A percentile compares a stretch with the other conserved stretches of the same genome.
Evolutionary conservation across 2,888 invertebrate species (phyloP).

Genomic region (Conomelus anceps): DNA sequence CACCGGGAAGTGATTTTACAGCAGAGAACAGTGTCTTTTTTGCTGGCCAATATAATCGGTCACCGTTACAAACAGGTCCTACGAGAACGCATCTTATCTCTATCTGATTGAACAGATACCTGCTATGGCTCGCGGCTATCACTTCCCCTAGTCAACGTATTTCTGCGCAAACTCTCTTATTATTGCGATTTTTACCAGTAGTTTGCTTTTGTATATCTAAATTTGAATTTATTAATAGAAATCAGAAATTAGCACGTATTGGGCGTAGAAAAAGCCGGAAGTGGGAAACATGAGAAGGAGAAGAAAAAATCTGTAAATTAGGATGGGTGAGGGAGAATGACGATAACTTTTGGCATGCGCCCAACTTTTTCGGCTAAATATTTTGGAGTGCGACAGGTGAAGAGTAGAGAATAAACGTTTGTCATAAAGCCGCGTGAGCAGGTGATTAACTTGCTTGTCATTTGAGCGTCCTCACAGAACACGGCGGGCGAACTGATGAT

Average conservation of each 20-base stretch:
- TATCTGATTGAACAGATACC: too few relatives aligned
- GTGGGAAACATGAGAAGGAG: background rate
- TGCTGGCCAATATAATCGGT: too few relatives aligned
- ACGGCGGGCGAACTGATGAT: background rate
- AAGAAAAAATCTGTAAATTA: background rate
- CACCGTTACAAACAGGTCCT: too few relatives aligned
- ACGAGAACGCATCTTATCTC: too few relatives aligned
- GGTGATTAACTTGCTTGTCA: background rate
- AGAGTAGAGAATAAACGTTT: background rate
- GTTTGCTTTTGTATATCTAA: too few relatives aligned
- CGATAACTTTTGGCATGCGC: background rate
- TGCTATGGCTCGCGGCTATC: too few relatives aligned
- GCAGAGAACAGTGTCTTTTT: too few relatives aligned
- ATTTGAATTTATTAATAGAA: background rate
- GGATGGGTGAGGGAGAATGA: background rate
- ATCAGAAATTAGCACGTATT: background rate
- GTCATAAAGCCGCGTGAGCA: background rate
- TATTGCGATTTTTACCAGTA: too few relatives aligned
- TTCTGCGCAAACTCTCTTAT: too few relatives aligned
- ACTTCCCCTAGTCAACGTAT: too few relatives aligned
- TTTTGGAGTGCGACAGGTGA: background rate
- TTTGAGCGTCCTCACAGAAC: background rate
- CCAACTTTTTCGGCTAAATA: background rate
- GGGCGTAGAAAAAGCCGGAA: background rate
- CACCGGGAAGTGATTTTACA: too few relatives aligned